These are phyloP conservation scores for Psammodynastes pulverulentus DNA, from an alignment of 2,113 vertebrate genomes.

Conservation along the genomic window DNA sequence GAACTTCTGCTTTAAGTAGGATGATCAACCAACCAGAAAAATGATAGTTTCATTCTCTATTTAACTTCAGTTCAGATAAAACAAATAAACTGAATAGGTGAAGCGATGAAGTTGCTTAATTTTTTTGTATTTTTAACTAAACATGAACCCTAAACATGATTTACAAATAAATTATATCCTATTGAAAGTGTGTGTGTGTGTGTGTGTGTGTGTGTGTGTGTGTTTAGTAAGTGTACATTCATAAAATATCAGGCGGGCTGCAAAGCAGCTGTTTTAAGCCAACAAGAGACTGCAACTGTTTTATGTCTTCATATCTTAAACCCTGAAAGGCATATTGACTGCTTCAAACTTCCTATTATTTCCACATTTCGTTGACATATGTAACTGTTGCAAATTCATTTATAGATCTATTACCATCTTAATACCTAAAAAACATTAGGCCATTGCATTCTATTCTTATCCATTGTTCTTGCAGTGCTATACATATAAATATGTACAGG, in stretches of 20 bases:
- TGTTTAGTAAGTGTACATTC: not conserved
- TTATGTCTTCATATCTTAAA: not conserved
- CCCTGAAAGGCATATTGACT: not conserved
- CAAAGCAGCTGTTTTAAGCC: not conserved
- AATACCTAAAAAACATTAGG: not conserved
- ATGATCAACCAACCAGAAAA: not conserved
- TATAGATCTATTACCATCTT: not conserved
- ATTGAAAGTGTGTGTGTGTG: not conserved
- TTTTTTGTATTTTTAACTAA: not conserved
- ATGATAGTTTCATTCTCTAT: not conserved
- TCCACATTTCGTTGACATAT: not conserved
- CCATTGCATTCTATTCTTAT: not conserved
- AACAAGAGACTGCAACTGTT: not conserved
- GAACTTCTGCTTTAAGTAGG: conserved; percentile 23
- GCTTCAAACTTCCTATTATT: not conserved
- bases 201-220: too few species aligned
- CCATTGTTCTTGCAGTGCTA: not conserved
- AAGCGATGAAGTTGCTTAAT: not conserved
- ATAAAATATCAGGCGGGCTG: not conserved
- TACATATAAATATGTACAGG: not conserved
- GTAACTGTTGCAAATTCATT: not conserved
- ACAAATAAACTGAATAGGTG: not conserved
- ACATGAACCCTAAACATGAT: not conserved
- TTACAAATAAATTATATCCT: not conserved
- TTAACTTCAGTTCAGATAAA: not conserved